Evolutionary conservation across 2,888 invertebrate genomes (phyloP), one percentile per base, ranked within the genome.

Genomic region (Steinernema hermaphroditum): DNA sequence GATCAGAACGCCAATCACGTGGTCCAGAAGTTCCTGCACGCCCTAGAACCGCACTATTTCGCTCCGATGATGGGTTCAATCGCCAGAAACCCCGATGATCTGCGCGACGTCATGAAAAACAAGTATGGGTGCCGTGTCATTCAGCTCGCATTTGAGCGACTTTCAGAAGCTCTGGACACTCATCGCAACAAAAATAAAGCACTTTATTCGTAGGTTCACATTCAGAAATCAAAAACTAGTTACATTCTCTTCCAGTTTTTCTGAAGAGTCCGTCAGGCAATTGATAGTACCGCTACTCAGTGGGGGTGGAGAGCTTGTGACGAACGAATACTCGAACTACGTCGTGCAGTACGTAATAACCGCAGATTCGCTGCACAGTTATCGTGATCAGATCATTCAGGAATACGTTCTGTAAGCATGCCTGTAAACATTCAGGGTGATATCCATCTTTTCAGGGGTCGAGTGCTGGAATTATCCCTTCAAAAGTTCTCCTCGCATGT

Each of bases 1-100:
- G 82, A 84, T 44, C 82, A 81, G 72, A 83, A 83, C 69, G 84
- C 81, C 29, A 82, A 81, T 68, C 83, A 83, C 71, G 82, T 83
- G 57, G 74, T 84, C 29, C 84, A 83, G 71, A 81, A 82, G 74
- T 73, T 77, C 34, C 34, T 62, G 62, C 62, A 32, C 32, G 32
- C 32, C 9, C 34, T 62, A 16, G 62, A 62, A 27, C 32, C 62
- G 9, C 62, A 62, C 32, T 29, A 62, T 19, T 62, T 62, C 62
- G 62, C 62, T 29, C 62, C 62, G 9, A 62, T 62, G 62, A 29
- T 62, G 2, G 9, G 32, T 14, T 62, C 62, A 2, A 14, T 62
- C 32, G 29, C 62, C 8, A 41, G 12, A n/a, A 68, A 68, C 0
- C 74, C 72, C 24, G 77, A 76, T 34, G 69, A 74, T 29, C 72